Evolutionary conservation across 2,888 invertebrate genomes (phyloP).

Genomic region (Drosophila affinis): DNA sequence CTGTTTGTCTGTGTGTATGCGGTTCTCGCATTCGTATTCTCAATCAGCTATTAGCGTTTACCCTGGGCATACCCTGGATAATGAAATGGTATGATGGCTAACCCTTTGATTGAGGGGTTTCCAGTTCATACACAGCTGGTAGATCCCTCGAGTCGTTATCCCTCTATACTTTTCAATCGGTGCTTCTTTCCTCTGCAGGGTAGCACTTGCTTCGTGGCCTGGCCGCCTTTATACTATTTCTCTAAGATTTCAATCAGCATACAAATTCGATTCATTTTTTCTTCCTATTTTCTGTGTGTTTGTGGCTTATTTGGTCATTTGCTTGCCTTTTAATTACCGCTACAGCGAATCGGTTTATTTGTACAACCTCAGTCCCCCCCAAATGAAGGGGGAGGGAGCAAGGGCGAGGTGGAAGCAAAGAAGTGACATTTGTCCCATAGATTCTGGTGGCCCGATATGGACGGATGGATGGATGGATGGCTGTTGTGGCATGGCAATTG

Average conservation of each 20-base stretch:
- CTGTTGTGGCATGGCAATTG: slow-evolving; percentile 50
- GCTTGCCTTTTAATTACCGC: slow-evolving; percentile 79
- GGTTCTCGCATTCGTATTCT: slow-evolving; percentile 21
- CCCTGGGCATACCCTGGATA: slow-evolving; percentile 28
- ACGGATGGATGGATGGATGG: slow-evolving; percentile 33
- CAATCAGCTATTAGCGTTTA: slow-evolving; percentile 64
- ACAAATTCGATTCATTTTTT: slow-evolving; percentile 7
- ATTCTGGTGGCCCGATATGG: slow-evolving; percentile 53
- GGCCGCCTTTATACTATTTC: slow-evolving; percentile 31
- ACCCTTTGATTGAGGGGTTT: not conserved
- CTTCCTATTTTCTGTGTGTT: slow-evolving; percentile 1
- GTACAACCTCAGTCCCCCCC: slow-evolving; percentile 35
- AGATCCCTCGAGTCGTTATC: no score
- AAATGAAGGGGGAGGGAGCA: no score
- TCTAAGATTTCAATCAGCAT: slow-evolving; percentile 48
- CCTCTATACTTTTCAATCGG: no score
- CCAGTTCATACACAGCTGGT: not conserved
- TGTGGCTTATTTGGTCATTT: slow-evolving; percentile 74
- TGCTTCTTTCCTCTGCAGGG: not conserved
- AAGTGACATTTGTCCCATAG: slow-evolving; percentile 2
- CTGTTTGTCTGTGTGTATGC: slow-evolving; percentile 6
- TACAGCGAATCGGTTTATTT: slow-evolving; percentile 73
- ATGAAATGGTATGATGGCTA: not conserved
- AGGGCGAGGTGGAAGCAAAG: not conserved
- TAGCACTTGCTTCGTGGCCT: not conserved